Evolutionary conservation across 2,797 vertebrate genomes (phyloP), one percentile per base, ranked within the genome.

Genomic region (Epinephelus awoara): DNA sequence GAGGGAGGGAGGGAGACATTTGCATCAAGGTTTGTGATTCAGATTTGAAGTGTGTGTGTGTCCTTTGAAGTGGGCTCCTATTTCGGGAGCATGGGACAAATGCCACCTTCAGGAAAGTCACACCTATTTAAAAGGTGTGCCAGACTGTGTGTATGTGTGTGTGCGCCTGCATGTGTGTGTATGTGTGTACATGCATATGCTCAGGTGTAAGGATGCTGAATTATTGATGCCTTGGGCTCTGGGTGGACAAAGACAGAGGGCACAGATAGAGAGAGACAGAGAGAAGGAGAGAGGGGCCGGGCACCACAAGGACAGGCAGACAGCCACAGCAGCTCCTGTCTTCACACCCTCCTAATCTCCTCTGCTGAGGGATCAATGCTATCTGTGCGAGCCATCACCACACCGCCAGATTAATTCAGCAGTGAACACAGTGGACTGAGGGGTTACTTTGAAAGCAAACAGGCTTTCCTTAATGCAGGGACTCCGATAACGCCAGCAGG

Each of bases 191-290:
- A 56, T 74, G 83, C 82, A 83, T 83, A 88, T 85, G 74, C 69
- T 83, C 88, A 78, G 85, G 84, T 84, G 83, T 72, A 80, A 29
- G 73, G 77, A 88, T 62, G 56, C 80, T 94, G 87, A 94, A 95
- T 95, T 91, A 95, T 93, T 91, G 89, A 95, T 95, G 92, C 62
- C 17, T 51, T 59, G 59, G 74, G 84, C 87, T 91, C 80, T 59
- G 47, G 87, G 78, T 77, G 85, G 75, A 78, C 81, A 71, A 58
- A 77, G 66, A 71, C 70, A 84, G 64, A 54, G 80, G 51, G 61
- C 23, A 49, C 40, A 55, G 79, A 72, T 3, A 75, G 55, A 73
- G 38, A 59, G 70, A 83, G 67, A 62, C 63, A 67, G 79, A 77
- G 42, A n/a, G n/a, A 25, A 50, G 25, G 58, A 51, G 47, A 29